These are phyloP conservation scores for Acrocephalus arundinaceus DNA, from an alignment of 2,113 vertebrate species.

Conservation along the genomic window DNA sequence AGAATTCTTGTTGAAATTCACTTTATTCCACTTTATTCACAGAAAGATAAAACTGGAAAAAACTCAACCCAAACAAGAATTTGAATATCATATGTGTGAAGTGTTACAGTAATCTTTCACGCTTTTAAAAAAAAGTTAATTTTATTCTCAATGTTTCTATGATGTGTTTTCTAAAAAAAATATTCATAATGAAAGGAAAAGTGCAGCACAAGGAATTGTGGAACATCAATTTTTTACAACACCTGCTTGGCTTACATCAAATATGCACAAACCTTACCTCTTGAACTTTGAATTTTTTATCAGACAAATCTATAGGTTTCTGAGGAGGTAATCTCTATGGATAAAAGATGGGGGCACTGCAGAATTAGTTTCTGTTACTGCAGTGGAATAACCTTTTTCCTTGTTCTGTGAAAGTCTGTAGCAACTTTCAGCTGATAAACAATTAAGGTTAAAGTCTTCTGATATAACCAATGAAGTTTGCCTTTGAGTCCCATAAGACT, in stretches of 20 bases:
- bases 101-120: not conserved
- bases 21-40: not conserved
- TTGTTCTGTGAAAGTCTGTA: not conserved
- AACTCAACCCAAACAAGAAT: not conserved
- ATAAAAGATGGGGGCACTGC: not conserved
- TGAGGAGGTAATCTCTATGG: not conserved
- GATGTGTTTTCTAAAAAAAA: not conserved
- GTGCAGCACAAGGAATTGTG: not conserved
- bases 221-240: not conserved
- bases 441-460: not conserved
- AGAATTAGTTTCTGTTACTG: not conserved
- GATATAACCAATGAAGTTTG: not conserved
- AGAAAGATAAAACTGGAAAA: not conserved
- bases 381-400: not conserved
- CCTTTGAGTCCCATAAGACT: not conserved
- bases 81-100: accelerated
- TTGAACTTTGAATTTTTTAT: not conserved
- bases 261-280: not conserved
- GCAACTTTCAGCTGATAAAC: not conserved
- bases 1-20: not conserved
- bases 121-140: not conserved
- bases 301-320: not conserved
- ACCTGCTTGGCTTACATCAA: not conserved
- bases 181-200: not conserved
- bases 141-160: not conserved